phyloP scores from a whole-genome alignment of 2,113 vertebrate species.

The Alligator sinensis region DNA sequence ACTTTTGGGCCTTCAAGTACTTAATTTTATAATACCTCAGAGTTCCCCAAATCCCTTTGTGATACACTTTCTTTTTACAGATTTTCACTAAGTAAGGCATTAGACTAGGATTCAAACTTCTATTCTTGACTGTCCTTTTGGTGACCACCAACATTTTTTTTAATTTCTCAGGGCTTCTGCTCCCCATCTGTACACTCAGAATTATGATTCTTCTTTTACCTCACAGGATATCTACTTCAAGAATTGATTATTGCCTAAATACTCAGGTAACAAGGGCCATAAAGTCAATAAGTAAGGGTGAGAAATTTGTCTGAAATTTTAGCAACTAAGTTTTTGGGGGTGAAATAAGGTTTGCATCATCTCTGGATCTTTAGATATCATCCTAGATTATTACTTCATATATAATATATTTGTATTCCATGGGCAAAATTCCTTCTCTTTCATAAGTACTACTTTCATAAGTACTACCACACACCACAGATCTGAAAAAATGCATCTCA shows the following conservation, averaged over 20 bases:
- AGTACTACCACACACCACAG: background rate
- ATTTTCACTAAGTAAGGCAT: background rate
- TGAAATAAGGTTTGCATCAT: background rate
- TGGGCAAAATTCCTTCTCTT: too few species aligned
- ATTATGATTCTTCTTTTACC: background rate
- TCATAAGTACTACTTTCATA: too few species aligned
- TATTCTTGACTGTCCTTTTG: background rate
- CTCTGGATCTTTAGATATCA: background rate
- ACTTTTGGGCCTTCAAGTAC: background rate
- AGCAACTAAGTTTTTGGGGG: background rate
- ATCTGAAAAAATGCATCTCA: background rate
- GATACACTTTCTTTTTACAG: too few species aligned
- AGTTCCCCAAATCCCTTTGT: background rate
- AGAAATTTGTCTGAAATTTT: background rate
- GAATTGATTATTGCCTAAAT: background rate
- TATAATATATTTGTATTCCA: too few species aligned
- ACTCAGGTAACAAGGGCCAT: background rate
- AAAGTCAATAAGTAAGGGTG: background rate
- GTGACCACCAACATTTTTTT: background rate
- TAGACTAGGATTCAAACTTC: background rate
- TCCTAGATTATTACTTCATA: too few species aligned
- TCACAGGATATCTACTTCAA: background rate
- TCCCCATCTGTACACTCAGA: background rate
- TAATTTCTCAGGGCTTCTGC: background rate
- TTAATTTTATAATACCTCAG: background rate